Evolutionary conservation across 1,140 invertebrate genomes (phyloP), one percentile per base, ranked within the genome.

Genomic region (Akabosia matsudoensis): DNA sequence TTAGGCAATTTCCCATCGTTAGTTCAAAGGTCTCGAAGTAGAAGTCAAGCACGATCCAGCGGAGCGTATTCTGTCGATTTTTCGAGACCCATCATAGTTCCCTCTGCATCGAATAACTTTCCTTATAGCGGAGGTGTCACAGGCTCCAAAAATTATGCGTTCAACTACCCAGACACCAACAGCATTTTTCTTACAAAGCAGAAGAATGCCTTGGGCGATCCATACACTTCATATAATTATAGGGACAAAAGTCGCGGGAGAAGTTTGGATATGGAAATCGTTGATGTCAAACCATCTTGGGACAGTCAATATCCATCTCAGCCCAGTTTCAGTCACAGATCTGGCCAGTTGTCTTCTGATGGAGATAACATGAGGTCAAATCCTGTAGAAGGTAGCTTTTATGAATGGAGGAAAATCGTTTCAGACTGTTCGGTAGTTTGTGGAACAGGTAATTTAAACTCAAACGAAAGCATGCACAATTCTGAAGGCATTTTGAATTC

Each of bases 351-450:
- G n/a, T 56, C 54, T 24, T 13, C 13, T 4, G 3, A 7, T 56
- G n/a, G 54, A 13, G 54, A 22, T 7, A 31, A 22, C 10, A n/a
- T 16, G 37, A 37, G n/a, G 22, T 33, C 52, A 3, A 56, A 70
- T 26, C 76, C 76, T 0, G 64, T 81, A 0, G 79, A 81, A 77
- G 79, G 79, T n/a, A 78, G 73, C 28, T 81, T 71, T 73, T 81
- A 81, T 33, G 79, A 81, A 61, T 81, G 79, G 79, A 64, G 79
- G 31, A 81, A 77, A 67, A 81, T 79, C 14, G 34, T 78, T 10
- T 77, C 79, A 16, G 79, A 81, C 33, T 81, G 79, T 51, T 81
- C 79, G 0, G 76, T 78, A 10, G 16, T 70, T 54, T 81, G 79
- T 79, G 79, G 79, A 24, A 30, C 31, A 22, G 79, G 79, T 81